Conservation (phyloP, 2,888 invertebrate genomes). For the Geophilus truncorum region DNA sequence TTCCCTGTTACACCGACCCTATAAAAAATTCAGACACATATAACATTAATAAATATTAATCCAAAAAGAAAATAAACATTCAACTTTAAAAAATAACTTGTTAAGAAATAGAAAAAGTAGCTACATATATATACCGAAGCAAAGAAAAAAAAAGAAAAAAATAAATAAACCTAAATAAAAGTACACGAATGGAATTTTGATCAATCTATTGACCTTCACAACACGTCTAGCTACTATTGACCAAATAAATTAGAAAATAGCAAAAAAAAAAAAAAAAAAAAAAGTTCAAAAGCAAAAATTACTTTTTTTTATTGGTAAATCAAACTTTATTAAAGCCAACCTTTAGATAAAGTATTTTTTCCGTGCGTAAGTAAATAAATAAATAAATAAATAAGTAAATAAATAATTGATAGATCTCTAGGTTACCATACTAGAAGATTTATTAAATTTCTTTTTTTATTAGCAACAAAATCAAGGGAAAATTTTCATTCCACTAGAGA, state of each 20-base stretch:
- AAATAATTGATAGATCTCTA: neutral
- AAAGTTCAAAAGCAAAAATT: neutral
- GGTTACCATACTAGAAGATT: neutral
- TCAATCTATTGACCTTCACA: neutral
- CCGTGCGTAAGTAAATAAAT: too few species aligned
- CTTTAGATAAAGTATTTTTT: too few species aligned
- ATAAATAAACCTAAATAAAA: neutral
- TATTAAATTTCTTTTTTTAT: neutral
- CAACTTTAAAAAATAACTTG: neutral
- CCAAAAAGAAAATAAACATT: neutral
- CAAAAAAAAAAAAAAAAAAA: neutral
- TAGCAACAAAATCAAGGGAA: neutral
- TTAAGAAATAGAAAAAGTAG: neutral
- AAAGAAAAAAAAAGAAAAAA: too few species aligned
- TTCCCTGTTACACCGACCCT: constrained; percentile 99
- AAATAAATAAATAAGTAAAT: neutral
- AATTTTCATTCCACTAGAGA: neutral
- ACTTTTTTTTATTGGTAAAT: neutral
- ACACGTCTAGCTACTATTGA: neutral
- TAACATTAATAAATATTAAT: neutral
- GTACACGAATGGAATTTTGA: neutral
- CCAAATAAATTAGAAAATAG: neutral
- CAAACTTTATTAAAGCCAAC: neutral
- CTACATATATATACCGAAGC: too few species aligned
- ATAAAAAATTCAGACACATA: constrained; percentile 50